Percentiles rank a stretch among this genome's conserved stretches.
These are phyloP conservation scores for Penaeus indicus DNA, from an alignment of 1,140 invertebrate genomes.

Conservation along the genomic window DNA sequence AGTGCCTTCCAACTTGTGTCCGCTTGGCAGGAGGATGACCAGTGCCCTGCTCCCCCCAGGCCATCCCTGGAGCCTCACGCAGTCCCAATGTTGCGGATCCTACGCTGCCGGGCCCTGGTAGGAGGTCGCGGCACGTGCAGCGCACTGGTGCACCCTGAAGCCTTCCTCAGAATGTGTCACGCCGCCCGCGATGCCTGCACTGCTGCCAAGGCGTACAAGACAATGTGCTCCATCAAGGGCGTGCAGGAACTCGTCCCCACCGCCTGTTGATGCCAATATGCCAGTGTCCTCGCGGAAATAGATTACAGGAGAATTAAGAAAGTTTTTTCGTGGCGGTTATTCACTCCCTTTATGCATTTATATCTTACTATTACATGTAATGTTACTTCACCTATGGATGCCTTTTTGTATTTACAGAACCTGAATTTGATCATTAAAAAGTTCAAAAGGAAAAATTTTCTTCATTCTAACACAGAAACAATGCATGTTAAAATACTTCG, in stretches of 20 bases:
- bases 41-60: neutral
- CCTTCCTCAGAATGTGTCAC: constrained; percentile 3
- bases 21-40: neutral
- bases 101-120: neutral
- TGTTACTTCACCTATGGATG: no score
- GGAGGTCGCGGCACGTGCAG: neutral
- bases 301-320: no score
- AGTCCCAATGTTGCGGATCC: neutral
- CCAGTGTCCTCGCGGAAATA: no score
- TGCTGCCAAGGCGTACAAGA: neutral
- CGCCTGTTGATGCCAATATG: neutral
- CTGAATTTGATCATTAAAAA: no score
- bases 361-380: no score
- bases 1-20: neutral
- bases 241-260: neutral
- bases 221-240: neutral
- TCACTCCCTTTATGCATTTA: no score
- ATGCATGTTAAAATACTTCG: no score
- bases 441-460: no score
- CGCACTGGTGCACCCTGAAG: neutral
- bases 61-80: neutral
- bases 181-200: neutral
- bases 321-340: no score
- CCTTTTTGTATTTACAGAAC: no score
- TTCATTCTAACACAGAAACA: no score